Evolutionary conservation across 2,888 invertebrate genomes (phyloP).

Genomic region (Protophormia terraenovae): DNA sequence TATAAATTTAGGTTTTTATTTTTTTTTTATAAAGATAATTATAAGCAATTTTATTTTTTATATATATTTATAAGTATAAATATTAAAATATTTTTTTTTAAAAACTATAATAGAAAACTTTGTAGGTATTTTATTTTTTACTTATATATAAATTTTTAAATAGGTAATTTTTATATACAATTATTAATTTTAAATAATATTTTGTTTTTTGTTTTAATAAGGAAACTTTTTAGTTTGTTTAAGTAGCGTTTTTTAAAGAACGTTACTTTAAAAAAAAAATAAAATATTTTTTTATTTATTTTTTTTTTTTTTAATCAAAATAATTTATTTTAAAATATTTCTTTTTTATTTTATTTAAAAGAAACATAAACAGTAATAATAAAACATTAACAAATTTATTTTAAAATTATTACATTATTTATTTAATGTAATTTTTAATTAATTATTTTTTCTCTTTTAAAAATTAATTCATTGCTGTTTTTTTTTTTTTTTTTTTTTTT

Average conservation of each 20-base stretch:
- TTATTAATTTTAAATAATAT: background rate
- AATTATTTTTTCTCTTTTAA: background rate
- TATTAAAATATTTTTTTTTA: background rate
- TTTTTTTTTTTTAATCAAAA: too few species aligned
- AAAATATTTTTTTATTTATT: background rate
- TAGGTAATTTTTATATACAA: conserved; percentile 11
- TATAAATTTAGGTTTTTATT: background rate
- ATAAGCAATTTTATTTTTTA: background rate
- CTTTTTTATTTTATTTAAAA: too few species aligned
- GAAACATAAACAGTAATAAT: background rate
- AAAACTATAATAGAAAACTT: conserved; percentile 16
- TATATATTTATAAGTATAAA: background rate
- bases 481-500: too few species aligned
- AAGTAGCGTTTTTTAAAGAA: background rate
- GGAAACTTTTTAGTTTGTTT: conserved; percentile 52
- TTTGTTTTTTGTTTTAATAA: conserved; percentile 38
- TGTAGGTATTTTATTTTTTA: background rate
- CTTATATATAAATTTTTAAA: background rate
- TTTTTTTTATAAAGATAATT: background rate
- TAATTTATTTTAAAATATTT: too few species aligned
- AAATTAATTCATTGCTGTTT: conserved; percentile 35
- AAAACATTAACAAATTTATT: conserved; percentile 21
- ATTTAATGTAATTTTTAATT: background rate
- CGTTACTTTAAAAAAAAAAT: background rate
- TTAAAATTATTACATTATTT: conserved; percentile 16